Percentiles rank a stretch among this genome's conserved stretches.
Conservation (phyloP, 1,140 invertebrate species). For the Lineus longissimus region DNA sequence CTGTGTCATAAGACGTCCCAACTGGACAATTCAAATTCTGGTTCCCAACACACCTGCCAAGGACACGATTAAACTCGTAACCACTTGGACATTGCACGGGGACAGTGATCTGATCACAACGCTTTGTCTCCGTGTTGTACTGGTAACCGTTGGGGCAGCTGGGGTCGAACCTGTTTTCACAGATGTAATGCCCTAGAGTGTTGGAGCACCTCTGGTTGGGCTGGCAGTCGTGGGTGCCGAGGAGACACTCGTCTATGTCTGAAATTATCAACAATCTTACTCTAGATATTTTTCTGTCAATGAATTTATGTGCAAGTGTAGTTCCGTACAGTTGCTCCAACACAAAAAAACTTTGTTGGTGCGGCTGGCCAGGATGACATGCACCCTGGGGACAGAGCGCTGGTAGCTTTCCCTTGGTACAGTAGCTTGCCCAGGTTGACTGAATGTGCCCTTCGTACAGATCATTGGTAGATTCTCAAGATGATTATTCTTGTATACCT, state of each 20-base stretch:
- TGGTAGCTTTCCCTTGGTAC: too few relatives aligned
- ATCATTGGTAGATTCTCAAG: too few relatives aligned
- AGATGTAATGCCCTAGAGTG: conserved; percentile 42
- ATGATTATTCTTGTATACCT: neutral
- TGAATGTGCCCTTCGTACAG: too few relatives aligned
- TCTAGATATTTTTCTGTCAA: neutral
- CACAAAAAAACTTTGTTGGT: too few relatives aligned
- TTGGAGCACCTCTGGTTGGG: conserved; percentile 67
- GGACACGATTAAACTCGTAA: conserved; percentile 53
- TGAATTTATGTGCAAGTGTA: neutral
- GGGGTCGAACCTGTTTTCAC: conserved; percentile 19
- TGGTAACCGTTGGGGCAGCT: conserved; percentile 2
- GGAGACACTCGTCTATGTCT: conserved; percentile 63
- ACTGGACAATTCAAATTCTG: neutral
- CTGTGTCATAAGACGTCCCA: neutral
- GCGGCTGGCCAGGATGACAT: too few relatives aligned
- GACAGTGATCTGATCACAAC: conserved; percentile 16
- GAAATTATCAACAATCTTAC: too few relatives aligned
- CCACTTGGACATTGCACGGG: conserved; percentile 59
- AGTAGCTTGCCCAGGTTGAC: too few relatives aligned
- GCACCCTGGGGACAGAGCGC: too few relatives aligned
- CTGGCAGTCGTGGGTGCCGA: conserved; percentile 35
- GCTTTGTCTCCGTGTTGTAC: neutral
- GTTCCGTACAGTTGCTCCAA: neutral
- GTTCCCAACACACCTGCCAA: conserved; percentile 37